Evolutionary conservation across 2,888 invertebrate genomes (phyloP), one percentile per base, ranked within the genome.

Genomic region (Reticulitermes lucifugus): DNA sequence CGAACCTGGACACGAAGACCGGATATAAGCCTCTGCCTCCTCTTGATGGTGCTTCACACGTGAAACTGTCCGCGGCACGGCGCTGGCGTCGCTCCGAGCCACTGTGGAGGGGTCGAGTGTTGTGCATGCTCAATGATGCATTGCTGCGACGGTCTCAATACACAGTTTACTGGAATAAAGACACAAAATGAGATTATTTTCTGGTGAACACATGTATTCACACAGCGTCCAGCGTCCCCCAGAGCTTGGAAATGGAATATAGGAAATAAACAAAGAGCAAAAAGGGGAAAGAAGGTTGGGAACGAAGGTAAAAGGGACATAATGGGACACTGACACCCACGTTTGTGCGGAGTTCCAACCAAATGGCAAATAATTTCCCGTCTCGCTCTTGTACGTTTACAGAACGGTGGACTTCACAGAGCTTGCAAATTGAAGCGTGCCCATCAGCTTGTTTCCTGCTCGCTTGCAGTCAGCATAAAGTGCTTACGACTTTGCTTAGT

Each of bases 21-120:
- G 81, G 60, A 81, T 41, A 41, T 55, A 60, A 81, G 81, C 81
- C 81, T 81, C 70, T 70, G 81, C 70, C 81, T 81, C 85, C 55
- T 77, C 81, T n/a, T 75, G 85, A 80, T 73, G 73, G 41, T 85
- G 85, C 71, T 85, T 85, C 85, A 85, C 86, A 86, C 86, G 86
- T 86, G 86, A 86, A 86, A 86, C 84, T 22, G 18, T 79, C 25
- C 25, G n/a, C n/a, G 5, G 70, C 5, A n/a, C 12, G 7, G 70
- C 7, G 41, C 10, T 18, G 73, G 41, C 70, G 29, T 70, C 29
- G n/a, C 14, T 22, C 41, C 46, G 10, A 77, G 75, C n/a, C 12
- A 12, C 55, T 25, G 35, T 70, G 81, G 81, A 81, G 81, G 81
- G 81, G 81, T 65, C 81, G 81, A 65, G 43, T 21, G n/a, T 82